Evolutionary conservation across 2,888 invertebrate genomes (phyloP), one percentile per base, ranked within the genome.

Genomic region (Apodemia hepburni): DNA sequence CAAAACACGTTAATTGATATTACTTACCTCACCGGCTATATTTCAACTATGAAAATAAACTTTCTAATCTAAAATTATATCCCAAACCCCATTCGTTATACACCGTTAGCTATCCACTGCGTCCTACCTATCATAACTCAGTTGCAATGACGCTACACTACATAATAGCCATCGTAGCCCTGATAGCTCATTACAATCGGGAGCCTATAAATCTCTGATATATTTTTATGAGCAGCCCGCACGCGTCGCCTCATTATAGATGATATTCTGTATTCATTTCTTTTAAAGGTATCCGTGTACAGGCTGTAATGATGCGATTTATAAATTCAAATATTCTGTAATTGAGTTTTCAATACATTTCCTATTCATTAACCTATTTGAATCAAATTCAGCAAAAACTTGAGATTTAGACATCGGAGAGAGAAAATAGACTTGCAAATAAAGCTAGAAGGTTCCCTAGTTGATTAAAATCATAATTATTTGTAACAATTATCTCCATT

Each of bases 161-260:
- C 45, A n/a, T 45, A 45, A 45, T 45, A 45, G 45, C 45, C 45
- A 47, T 47, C n/a, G n/a, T 11, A 27, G 51, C 51, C 27, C 27
- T 27, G 51, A 54, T 54, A 54, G 22, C 51, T 54, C 51, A 54
- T 54, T 54, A 54, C 12, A 22, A 54, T 54, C 51, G 51, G 27
- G 27, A 27, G n/a, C 45, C 45, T 47, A 47, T 47, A 47, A 47
- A 54, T 27, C 18, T 54, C 27, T 3, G 18, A 54, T 27, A 54
- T 27, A 54, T 54, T 18, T 54, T 54, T 54, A 54, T 54, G 51
- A 22, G 12, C 22, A 11, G 51, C 27, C 51, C 45, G 18, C 51
- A 54, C 51, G 51, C 51, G 12, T 22, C 27, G 27, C 27, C 51
- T 54, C 18, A 54, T 54, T 54, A 27, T 54, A 27, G 45, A 47